A percentile compares a stretch with the other conserved stretches of the same genome.
phyloP scores from a whole-genome alignment of 2,888 invertebrate genomes.

The Metallyticus violacea region DNA sequence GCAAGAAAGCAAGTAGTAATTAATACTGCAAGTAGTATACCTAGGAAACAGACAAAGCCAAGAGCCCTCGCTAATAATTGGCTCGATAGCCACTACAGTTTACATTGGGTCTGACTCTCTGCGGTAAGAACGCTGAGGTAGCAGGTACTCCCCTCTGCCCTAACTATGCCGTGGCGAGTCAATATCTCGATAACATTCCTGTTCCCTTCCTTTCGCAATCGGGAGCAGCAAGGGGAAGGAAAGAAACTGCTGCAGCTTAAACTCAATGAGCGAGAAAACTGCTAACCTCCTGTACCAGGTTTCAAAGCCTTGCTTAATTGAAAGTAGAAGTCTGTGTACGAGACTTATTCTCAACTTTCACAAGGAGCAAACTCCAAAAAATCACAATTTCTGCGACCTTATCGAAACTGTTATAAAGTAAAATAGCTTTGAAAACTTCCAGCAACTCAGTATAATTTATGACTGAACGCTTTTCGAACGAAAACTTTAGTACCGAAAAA shows the following conservation, averaged over 20 bases:
- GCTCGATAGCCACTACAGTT: not conserved
- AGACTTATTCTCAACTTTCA: not conserved
- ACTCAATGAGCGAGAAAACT: not conserved
- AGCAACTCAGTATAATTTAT: too few relatives aligned
- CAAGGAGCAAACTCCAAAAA: too few relatives aligned
- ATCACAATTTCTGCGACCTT: too few relatives aligned
- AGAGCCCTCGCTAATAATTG: not conserved
- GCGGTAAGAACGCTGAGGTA: not conserved
- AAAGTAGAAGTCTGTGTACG: not conserved
- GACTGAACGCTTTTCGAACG: too few relatives aligned
- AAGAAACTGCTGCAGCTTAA: not conserved
- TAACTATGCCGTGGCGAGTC: not conserved
- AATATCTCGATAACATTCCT: not conserved
- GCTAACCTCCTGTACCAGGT: not conserved
- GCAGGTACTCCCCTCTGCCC: not conserved
- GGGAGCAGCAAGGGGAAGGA: not conserved
- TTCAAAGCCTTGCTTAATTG: not conserved
- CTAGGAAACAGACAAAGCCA: too few relatives aligned
- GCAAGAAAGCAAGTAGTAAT: too few relatives aligned
- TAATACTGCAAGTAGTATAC: too few relatives aligned
- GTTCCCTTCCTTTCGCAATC: not conserved
- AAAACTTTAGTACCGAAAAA: too few relatives aligned
- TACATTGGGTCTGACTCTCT: not conserved
- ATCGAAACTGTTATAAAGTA: too few relatives aligned
- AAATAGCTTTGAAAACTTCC: too few relatives aligned